Evolutionary conservation across 2,888 invertebrate genomes (phyloP).

Genomic region (Anodontia alba): DNA sequence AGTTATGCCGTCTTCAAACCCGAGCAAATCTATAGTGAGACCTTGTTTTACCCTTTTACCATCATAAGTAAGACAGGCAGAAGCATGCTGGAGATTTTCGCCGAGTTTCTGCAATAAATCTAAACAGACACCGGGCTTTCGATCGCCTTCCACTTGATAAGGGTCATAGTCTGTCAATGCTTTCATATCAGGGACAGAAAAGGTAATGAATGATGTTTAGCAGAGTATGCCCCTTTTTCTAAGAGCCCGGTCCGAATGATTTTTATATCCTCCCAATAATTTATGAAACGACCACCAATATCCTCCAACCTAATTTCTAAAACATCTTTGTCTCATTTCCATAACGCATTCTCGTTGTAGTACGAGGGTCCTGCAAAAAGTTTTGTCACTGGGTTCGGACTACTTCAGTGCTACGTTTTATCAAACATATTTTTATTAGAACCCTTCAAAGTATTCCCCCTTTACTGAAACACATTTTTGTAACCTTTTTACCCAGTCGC

Average conservation of each 20-base stretch:
- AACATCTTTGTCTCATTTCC: conserved; percentile 11
- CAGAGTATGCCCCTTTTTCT: neutral
- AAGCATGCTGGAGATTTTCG: neutral
- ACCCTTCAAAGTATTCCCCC: too few species aligned
- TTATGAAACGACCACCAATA: conserved; percentile 22
- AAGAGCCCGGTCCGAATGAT: conserved; percentile 4
- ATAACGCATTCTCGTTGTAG: conserved; percentile 1
- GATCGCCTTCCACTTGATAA: conserved; percentile 14
- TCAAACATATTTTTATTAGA: too few species aligned
- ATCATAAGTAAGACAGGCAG: conserved; percentile 27
- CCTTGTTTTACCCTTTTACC: conserved; percentile 33
- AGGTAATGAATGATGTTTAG: conserved; percentile 37
- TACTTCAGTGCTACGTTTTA: too few species aligned
- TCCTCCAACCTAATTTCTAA: conserved; percentile 23
- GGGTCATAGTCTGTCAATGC: conserved; percentile 34
- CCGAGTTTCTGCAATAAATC: conserved; percentile 28
- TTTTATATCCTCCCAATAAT: conserved; percentile 32
- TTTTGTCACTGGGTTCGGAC: too few species aligned
- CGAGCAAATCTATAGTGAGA: conserved; percentile 24
- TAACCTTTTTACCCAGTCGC: too few species aligned
- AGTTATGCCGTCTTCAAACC: conserved; percentile 7
- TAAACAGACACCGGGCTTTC: conserved; percentile 21
- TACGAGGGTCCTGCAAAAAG: too few species aligned
- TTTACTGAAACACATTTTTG: too few species aligned
- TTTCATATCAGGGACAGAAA: conserved; percentile 39